Evolutionary conservation across 1,140 invertebrate genomes (phyloP).

Genomic region (Saxidomus purpurata): DNA sequence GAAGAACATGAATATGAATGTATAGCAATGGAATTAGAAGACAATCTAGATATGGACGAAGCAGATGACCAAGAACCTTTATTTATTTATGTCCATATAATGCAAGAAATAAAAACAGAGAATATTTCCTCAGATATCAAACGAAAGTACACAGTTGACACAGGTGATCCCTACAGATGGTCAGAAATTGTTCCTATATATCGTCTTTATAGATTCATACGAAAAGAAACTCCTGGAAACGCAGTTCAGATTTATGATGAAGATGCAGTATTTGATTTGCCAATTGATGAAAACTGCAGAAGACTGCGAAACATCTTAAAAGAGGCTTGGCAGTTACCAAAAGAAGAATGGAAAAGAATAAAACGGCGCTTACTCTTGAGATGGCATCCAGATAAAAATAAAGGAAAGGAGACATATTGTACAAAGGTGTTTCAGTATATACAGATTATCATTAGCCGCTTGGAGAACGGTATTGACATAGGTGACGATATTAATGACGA

Average conservation of each 20-base stretch:
- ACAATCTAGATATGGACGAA: background rate
- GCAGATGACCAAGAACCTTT: background rate
- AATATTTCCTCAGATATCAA: background rate
- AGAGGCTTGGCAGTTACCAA: slow-evolving; percentile 71
- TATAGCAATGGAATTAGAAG: slow-evolving; percentile 48
- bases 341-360: slow-evolving; percentile 77
- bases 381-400: slow-evolving; percentile 85
- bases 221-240: slow-evolving; percentile 8
- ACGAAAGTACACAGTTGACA: background rate
- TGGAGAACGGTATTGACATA: slow-evolving; percentile 67
- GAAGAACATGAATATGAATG: slow-evolving; percentile 27
- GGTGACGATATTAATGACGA: slow-evolving; percentile 52
- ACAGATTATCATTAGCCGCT: slow-evolving; percentile 41
- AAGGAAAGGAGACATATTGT: slow-evolving; percentile 74
- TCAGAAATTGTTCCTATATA: slow-evolving; percentile 9
- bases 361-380: slow-evolving; percentile 80
- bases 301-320: slow-evolving; percentile 11
- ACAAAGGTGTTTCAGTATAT: slow-evolving; percentile 79
- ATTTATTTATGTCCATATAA: slow-evolving; percentile 45
- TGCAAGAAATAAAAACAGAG: background rate
- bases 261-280: background rate
- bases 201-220: slow-evolving; percentile 47
- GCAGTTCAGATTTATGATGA: slow-evolving; percentile 13
- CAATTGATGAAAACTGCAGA: slow-evolving; percentile 42
- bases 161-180: background rate